Evolutionary conservation across 1,140 invertebrate genomes (phyloP).

Genomic region (Aphelinus certus): DNA sequence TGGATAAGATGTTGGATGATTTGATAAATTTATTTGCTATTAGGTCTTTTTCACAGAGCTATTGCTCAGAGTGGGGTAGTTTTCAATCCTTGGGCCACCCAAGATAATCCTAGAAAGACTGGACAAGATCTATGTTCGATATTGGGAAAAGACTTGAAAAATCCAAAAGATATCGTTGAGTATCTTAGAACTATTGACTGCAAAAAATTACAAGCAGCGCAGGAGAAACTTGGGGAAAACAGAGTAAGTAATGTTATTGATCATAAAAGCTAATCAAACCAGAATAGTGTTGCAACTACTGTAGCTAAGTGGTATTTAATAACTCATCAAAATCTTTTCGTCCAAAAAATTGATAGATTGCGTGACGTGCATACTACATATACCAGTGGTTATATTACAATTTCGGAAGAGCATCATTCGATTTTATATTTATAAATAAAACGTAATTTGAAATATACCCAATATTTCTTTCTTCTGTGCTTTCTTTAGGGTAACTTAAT

Average conservation of each 20-base stretch:
- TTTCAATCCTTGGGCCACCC: neutral
- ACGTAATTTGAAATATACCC: no score
- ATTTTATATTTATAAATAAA: no score
- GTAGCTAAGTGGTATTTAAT: no score
- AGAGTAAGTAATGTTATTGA: neutral
- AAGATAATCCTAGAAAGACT: neutral
- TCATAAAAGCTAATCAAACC: neutral
- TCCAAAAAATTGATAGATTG: no score
- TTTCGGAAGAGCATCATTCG: no score
- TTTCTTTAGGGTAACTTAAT: neutral
- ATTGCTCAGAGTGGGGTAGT: conserved; percentile 3
- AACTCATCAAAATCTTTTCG: no score
- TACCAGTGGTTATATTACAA: neutral
- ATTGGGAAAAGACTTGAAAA: neutral
- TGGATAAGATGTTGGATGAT: neutral
- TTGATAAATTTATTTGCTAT: neutral
- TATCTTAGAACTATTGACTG: conserved; percentile 2
- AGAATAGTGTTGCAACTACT: no score
- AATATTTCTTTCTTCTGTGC: no score
- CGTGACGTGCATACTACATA: no score
- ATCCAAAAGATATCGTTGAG: conserved; percentile 2
- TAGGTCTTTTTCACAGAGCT: conserved; percentile 25
- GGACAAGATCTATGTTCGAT: neutral
- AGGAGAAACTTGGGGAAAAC: neutral
- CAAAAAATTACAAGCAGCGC: neutral